Base-by-base conservation (phyloP, 2,888 invertebrate species). In the Zygothrica quintamaculata region DNA sequence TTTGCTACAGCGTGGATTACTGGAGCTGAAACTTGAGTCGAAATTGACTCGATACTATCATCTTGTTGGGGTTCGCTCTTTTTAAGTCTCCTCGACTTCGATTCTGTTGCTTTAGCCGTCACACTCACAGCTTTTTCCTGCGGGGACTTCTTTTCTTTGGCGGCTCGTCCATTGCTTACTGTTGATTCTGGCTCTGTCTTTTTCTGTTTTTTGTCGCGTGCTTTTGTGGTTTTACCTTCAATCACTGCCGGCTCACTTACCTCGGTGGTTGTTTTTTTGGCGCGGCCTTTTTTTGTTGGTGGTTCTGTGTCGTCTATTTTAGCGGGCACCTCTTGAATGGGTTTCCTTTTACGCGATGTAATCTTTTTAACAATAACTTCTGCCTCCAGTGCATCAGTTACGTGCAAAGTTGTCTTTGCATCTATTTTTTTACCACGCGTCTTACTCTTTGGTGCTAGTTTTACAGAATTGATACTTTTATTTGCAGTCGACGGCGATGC, bases 371-470 rank as follows among this genome's bases (percentile, higher is more conserved):
- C 39, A 16, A 44, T 44, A 36, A 11, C 31, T 26, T 8, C 31
- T 5, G n/a, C 6, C 31, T 8, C 6, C 31, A 7, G 18, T 22
- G 18, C 18, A 22, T 22, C 18, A 22, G 5, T 22, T 22, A 22
- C 2, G 18, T 29, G 7, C 1, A n/a, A 1, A 29, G n/a, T 9
- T 8, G 29, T 2, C 5, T 29, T n/a, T 1, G 29, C 29, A 9
- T 12, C 36, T 36, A 25, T 15, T 52, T 26, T 53, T 53, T 71
- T 85, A 8, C 57, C 55, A 16, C 85, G 82, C 16, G 39, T 66
- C 61, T 74, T 87, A 8, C 65, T 64, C 50, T 78, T 78, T 0
- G 72, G n/a, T 53, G 67, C 42, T 44, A 31, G 51, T 37, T 65
- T 59, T 11, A 22, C 36, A 31, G 15, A 48, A 37, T 52, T 39